Conservation (phyloP, 2,113 vertebrate genomes). For the Cnemophilus loriae region DNA sequence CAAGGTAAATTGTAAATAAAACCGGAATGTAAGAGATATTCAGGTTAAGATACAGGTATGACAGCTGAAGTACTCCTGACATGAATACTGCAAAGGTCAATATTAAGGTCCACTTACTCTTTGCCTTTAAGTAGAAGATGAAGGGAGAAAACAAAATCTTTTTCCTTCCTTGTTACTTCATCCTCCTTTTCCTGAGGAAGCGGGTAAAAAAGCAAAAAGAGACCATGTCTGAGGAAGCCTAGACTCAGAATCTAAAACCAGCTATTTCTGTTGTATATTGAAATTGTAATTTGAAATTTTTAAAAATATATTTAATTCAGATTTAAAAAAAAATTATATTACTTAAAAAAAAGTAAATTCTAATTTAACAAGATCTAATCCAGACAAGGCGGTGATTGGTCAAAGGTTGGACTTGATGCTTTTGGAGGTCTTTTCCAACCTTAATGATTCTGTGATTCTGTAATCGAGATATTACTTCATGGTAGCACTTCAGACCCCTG, state of each 20-base stretch:
- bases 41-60: not conserved
- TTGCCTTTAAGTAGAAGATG: not conserved
- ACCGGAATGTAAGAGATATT: not conserved
- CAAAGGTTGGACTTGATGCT: rapidly evolving
- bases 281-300: not conserved
- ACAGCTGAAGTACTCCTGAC: not conserved
- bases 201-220: not conserved
- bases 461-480: not conserved
- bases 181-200: not conserved
- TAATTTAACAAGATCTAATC: not conserved
- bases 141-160: not conserved
- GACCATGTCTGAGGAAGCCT: not conserved
- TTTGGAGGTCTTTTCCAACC: not conserved
- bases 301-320: not conserved
- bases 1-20: not conserved
- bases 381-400: not conserved
- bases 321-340: not conserved
- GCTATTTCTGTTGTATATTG: not conserved
- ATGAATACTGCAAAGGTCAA: not conserved
- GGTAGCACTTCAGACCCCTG: not conserved
- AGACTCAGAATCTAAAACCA: not conserved
- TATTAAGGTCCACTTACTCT: not conserved
- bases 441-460: not conserved
- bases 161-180: not conserved
- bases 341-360: not conserved